Conservation (phyloP, 1,140 invertebrate species). For the Panulirus ornatus region DNA sequence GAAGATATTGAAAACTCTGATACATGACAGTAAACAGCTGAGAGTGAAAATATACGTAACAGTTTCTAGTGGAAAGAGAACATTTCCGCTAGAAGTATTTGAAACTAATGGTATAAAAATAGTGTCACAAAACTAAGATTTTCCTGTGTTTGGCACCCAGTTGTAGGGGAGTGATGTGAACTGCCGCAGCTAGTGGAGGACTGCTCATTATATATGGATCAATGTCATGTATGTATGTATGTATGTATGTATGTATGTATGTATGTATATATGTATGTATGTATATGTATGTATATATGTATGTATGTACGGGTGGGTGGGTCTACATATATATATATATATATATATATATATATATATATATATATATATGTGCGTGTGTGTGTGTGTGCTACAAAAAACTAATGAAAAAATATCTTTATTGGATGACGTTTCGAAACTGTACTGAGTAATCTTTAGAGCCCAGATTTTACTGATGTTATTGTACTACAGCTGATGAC, state of each 20-base stretch:
- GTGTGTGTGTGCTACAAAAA: neutral
- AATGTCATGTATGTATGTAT: slow-evolving; percentile 21
- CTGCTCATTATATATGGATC: neutral
- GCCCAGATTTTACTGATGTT: too few relatives aligned
- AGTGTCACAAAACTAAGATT: slow-evolving; percentile 51
- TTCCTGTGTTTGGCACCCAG: slow-evolving; percentile 36
- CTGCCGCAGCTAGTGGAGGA: neutral
- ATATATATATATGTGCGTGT: neutral
- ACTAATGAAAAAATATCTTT: too few relatives aligned
- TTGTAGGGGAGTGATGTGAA: neutral
- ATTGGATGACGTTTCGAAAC: too few relatives aligned
- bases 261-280: neutral
- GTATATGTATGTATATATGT: neutral
- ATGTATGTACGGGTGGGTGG: neutral
- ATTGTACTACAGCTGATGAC: too few relatives aligned
- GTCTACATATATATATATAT: neutral
- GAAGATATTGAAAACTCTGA: neutral
- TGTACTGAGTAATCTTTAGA: too few relatives aligned
- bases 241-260: neutral
- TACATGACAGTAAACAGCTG: neutral
- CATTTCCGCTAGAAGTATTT: neutral
- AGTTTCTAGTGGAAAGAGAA: neutral
- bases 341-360: neutral
- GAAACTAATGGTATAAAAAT: slow-evolving; percentile 52
- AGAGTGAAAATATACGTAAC: neutral